phyloP scores from a whole-genome alignment of 2,797 vertebrate species.

The Halcyon chelicuti region DNA sequence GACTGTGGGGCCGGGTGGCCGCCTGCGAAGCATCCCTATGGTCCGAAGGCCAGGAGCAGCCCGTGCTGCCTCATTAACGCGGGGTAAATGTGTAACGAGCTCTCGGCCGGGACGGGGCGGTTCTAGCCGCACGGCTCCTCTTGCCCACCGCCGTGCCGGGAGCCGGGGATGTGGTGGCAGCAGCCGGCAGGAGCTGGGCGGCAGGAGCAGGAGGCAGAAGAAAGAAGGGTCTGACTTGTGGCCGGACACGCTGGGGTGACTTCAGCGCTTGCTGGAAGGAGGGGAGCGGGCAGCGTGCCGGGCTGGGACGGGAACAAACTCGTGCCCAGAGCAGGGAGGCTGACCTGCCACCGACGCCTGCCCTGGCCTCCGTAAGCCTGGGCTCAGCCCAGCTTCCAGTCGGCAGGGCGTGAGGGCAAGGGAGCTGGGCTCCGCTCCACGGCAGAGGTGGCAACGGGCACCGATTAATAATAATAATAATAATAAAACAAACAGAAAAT shows the following conservation, averaged over 20 bases:
- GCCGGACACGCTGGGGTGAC: rapidly evolving
- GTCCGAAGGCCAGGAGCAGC: background rate
- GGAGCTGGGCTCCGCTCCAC: background rate
- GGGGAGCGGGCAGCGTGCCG: rapidly evolving
- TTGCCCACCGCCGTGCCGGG: background rate
- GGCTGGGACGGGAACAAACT: background rate
- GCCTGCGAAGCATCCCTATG: background rate
- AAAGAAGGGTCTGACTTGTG: background rate
- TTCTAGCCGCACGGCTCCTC: background rate
- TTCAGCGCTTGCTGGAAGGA: background rate
- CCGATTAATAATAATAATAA: background rate
- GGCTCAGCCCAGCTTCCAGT: background rate
- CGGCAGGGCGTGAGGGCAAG: rapidly evolving
- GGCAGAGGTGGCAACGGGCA: rapidly evolving
- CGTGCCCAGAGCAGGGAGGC: background rate
- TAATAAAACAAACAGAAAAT: background rate
- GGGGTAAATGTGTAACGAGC: constrained; percentile 41
- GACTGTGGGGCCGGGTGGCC: rapidly evolving
- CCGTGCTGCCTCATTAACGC: background rate
- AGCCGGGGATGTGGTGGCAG: background rate
- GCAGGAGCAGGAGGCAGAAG: background rate
- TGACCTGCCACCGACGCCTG: background rate
- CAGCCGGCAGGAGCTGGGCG: rapidly evolving
- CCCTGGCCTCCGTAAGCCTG: background rate
- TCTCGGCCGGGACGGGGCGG: background rate